Evolutionary conservation across 2,113 vertebrate genomes (phyloP).

Genomic region (Emydura subglobosa): DNA sequence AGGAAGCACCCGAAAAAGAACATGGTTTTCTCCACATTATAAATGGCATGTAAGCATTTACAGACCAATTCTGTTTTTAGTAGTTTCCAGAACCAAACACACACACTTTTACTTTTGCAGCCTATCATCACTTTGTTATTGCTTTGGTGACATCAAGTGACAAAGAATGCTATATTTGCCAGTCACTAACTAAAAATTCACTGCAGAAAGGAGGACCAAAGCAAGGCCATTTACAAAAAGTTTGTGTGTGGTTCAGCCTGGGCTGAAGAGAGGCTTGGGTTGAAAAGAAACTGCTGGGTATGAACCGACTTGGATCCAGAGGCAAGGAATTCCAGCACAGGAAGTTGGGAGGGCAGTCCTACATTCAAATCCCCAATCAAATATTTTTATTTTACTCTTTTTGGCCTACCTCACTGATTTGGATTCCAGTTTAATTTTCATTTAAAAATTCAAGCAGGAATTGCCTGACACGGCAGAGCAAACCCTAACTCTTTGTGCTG

Average conservation of each 20-base stretch:
- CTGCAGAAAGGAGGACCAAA: neutral
- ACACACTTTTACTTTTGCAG: neutral
- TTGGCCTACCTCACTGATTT: neutral
- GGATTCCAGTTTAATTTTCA: neutral
- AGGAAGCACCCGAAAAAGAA: no score
- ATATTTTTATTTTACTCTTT: neutral
- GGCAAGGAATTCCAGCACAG: neutral
- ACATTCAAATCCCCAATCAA: neutral
- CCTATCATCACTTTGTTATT: neutral
- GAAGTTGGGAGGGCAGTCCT: neutral
- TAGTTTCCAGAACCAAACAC: constrained; percentile 2
- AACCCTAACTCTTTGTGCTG: neutral
- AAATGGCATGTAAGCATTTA: neutral
- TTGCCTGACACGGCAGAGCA: neutral
- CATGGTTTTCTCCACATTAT: neutral
- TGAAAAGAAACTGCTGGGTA: neutral
- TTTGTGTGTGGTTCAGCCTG: neutral
- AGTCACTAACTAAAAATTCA: neutral
- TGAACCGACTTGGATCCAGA: neutral
- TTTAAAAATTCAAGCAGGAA: neutral
- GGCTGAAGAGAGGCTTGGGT: neutral
- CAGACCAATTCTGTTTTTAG: neutral
- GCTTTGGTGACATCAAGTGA: neutral
- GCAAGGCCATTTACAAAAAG: neutral
- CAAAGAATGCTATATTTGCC: neutral